Evolutionary conservation across 2,888 invertebrate genomes (phyloP).

Genomic region (Daptonema setosum): DNA sequence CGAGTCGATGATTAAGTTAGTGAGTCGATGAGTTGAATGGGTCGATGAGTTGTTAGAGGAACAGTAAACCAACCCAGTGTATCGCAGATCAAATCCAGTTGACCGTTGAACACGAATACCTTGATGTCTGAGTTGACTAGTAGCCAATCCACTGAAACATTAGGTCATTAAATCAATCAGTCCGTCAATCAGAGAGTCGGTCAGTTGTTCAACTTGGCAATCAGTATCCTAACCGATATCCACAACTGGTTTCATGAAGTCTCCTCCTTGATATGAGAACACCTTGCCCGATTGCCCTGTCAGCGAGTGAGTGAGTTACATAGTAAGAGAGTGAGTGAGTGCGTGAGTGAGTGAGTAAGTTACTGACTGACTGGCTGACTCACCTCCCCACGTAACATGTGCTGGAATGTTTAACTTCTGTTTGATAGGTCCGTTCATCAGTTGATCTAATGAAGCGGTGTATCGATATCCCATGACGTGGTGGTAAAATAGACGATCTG

Average conservation of each 20-base stretch:
- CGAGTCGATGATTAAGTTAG: not conserved
- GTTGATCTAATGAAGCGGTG: slow-evolving; percentile 18
- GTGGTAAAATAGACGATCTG: slow-evolving; percentile 13
- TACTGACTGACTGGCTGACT: too few species aligned
- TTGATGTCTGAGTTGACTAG: slow-evolving; percentile 46
- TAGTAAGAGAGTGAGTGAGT: too few species aligned
- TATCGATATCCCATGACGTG: slow-evolving; percentile 15
- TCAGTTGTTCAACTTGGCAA: too few species aligned
- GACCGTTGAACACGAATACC: slow-evolving; percentile 51
- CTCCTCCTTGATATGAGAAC: slow-evolving; percentile 39
- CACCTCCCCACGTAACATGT: slow-evolving; percentile 43
- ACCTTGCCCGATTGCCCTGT: slow-evolving; percentile 37
- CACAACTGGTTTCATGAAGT: slow-evolving; percentile 61
- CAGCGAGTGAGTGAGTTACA: not conserved
- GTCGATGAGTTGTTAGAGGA: not conserved
- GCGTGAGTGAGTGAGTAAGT: too few species aligned
- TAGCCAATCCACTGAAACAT: slow-evolving; percentile 42
- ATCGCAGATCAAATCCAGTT: slow-evolving; percentile 60
- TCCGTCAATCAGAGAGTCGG: not conserved
- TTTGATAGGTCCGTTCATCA: slow-evolving; percentile 54
- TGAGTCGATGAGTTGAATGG: not conserved
- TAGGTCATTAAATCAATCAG: not conserved
- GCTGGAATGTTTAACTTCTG: slow-evolving; percentile 43
- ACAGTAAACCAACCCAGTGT: slow-evolving; percentile 41
- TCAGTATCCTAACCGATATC: slow-evolving; percentile 41